A percentile compares a stretch with the other conserved stretches of the same genome.
Conservation (phyloP, 2,888 invertebrate genomes). For the Ametastegia equiseti region DNA sequence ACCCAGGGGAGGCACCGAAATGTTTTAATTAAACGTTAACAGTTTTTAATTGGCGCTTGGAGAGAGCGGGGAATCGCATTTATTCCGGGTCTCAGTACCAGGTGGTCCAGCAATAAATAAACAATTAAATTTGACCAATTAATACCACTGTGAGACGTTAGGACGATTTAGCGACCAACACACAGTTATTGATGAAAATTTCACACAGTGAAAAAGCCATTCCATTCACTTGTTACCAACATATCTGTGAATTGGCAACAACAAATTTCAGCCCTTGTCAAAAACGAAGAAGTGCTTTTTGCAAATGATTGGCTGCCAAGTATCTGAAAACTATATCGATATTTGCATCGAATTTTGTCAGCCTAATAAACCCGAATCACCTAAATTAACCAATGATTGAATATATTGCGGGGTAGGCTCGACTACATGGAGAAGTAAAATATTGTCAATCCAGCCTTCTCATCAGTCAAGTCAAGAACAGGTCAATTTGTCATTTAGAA, state of each 20-base stretch:
- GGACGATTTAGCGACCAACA: neutral
- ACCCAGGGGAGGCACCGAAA: constrained; percentile 58
- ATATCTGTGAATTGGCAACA: too few relatives aligned
- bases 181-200: neutral
- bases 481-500: neutral
- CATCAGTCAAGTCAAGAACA: neutral
- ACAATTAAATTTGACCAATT: constrained; percentile 28
- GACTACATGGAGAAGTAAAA: too few relatives aligned
- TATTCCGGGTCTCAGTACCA: constrained; percentile 61
- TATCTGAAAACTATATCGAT: neutral
- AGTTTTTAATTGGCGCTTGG: constrained; percentile 66
- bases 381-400: too few relatives aligned
- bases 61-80: constrained; percentile 60
- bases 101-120: constrained; percentile 15
- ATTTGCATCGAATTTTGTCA: neutral
- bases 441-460: neutral
- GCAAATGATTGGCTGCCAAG: neutral
- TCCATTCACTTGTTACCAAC: too few relatives aligned
- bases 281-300: too few relatives aligned
- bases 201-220: neutral
- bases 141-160: constrained; percentile 4
- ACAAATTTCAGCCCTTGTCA: too few relatives aligned
- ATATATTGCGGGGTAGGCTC: too few relatives aligned
- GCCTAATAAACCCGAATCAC: neutral
- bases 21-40: constrained; percentile 69